phyloP scores from a whole-genome alignment of 2,113 vertebrate genomes.

The Hystrix cristata region DNA sequence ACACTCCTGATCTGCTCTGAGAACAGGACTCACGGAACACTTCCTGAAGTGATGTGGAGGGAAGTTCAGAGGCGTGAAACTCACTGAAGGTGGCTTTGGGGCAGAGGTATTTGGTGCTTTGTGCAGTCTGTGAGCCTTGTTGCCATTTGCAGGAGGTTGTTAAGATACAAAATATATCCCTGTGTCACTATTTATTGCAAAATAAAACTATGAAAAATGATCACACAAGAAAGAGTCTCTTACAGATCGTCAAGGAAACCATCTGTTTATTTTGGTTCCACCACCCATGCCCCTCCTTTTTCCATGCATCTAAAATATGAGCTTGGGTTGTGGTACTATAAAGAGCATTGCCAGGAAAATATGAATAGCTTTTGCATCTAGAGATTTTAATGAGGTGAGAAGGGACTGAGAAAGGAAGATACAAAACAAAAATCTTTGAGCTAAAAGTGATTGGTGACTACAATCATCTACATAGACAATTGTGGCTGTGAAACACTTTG shows the following conservation, averaged over 20 bases:
- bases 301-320: slow-evolving; percentile 33
- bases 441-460: not conserved
- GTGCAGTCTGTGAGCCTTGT: not conserved
- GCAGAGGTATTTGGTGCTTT: not conserved
- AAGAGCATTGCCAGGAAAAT: slow-evolving; percentile 31
- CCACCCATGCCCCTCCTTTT: not conserved
- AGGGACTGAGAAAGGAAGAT: not conserved
- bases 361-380: not conserved
- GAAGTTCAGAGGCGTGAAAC: not conserved
- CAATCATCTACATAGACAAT: not conserved
- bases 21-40: not conserved
- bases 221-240: not conserved
- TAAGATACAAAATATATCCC: not conserved
- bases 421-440: not conserved
- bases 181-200: slow-evolving; percentile 31
- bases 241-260: slow-evolving; percentile 52
- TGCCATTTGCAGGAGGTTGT: not conserved
- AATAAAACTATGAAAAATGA: slow-evolving; percentile 52
- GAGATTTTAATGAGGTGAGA: not conserved
- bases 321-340: not conserved
- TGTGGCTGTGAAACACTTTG: slow-evolving; percentile 22
- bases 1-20: not conserved
- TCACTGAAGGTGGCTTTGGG: not conserved
- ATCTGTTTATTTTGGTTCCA: slow-evolving; percentile 58
- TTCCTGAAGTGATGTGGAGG: accelerated